Percentiles rank a stretch among this genome's conserved stretches.
Conservation (phyloP, 2,113 vertebrate genomes). For the Bubo blakistoni region DNA sequence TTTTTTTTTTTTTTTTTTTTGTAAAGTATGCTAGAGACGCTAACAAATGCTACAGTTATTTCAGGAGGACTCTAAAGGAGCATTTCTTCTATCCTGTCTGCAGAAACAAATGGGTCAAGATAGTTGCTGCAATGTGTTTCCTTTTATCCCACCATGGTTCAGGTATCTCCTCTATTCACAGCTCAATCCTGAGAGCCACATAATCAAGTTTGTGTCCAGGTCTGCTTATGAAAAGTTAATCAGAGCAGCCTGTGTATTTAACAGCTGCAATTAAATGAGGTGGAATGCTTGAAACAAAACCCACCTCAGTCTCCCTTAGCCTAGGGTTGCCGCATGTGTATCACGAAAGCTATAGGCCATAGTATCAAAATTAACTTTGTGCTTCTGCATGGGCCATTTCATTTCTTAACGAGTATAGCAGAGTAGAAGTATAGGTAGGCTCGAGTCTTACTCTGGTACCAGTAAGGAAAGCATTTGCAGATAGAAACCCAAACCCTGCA, state of each 20-base stretch:
- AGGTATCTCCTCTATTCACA: neutral
- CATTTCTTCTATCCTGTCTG: neutral
- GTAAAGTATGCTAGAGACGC: neutral
- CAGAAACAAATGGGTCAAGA: neutral
- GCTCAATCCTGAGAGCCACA: neutral
- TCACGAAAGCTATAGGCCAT: neutral
- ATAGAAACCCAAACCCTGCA: neutral
- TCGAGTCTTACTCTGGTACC: neutral
- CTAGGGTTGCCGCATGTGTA: accelerated
- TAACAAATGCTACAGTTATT: neutral
- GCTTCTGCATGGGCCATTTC: neutral
- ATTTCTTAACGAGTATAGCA: neutral
- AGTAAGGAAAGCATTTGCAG: neutral
- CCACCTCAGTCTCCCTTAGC: neutral
- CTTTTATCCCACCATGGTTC: neutral
- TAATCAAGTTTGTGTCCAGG: neutral
- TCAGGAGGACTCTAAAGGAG: neutral
- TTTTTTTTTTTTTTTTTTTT: neutral
- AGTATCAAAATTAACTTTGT: neutral
- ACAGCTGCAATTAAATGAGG: neutral
- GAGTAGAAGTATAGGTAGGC: neutral
- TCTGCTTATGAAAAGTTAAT: neutral
- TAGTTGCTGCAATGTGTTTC: neutral
- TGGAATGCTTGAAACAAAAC: neutral
- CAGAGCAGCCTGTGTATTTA: neutral